These are phyloP conservation scores for Pseudococcus viburni DNA, from an alignment of 2,888 invertebrate genomes.

Conservation along the genomic window DNA sequence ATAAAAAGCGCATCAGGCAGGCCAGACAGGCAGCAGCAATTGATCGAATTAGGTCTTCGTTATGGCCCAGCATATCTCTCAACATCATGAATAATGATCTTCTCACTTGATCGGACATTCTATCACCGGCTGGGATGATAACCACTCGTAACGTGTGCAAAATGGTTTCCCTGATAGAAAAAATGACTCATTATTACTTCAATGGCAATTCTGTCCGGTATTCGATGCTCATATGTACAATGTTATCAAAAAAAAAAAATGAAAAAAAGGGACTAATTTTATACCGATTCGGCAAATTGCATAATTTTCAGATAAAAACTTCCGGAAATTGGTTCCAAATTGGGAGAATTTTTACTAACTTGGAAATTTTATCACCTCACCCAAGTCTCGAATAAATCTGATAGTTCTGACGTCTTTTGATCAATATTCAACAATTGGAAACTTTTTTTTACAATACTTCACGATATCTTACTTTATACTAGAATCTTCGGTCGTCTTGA, in stretches of 20 bases:
- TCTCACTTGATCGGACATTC: conserved; percentile 86
- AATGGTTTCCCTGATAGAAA: conserved; percentile 84
- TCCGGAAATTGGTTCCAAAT: no score
- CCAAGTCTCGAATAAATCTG: no score
- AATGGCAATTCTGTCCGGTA: no score
- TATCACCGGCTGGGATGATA: conserved; percentile 87
- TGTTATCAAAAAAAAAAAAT: no score
- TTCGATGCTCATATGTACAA: no score
- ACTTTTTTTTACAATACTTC: neutral
- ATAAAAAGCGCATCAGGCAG: conserved; percentile 84
- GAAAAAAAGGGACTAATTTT: no score
- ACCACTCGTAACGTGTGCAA: conserved; percentile 91
- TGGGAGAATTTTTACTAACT: neutral
- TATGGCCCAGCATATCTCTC: conserved; percentile 78
- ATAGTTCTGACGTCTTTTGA: no score
- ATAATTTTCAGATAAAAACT: no score
- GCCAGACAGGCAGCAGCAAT: conserved; percentile 93
- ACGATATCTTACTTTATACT: conserved; percentile 76
- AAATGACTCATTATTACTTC: no score
- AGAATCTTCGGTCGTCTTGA: conserved; percentile 88
- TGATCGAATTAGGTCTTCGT: conserved; percentile 86
- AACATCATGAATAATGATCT: conserved; percentile 82
- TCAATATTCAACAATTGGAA: no score
- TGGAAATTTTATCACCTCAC: neutral
- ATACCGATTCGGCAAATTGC: no score